Conservation (phyloP, 2,888 invertebrate genomes). For the Hemaris fuciformis region DNA sequence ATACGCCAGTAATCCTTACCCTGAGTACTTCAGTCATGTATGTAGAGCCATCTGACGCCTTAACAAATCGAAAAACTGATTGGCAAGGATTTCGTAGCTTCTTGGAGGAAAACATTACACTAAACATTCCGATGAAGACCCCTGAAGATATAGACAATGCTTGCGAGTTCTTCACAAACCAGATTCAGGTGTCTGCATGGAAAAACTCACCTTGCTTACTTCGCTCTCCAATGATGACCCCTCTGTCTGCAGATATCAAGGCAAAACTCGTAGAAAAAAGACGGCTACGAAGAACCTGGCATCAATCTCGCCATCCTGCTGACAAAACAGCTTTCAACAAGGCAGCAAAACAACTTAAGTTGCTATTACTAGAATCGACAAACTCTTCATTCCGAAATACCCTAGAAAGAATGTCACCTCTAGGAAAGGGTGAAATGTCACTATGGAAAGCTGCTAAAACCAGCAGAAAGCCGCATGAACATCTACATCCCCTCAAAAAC, state of each 20-base stretch:
- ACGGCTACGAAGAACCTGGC: slow-evolving; percentile 23
- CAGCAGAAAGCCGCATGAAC: too few species aligned
- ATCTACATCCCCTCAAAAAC: neutral
- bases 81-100: slow-evolving; percentile 20
- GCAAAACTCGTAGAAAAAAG: slow-evolving; percentile 15
- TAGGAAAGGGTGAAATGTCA: neutral
- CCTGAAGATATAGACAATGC: slow-evolving; percentile 16
- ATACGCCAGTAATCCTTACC: neutral
- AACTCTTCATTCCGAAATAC: neutral
- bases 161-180: slow-evolving; percentile 4
- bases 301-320: neutral
- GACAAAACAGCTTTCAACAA: slow-evolving; percentile 5
- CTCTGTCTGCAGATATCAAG: slow-evolving; percentile 7
- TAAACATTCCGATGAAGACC: slow-evolving; percentile 18
- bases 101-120: slow-evolving; percentile 5
- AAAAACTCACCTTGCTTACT: neutral
- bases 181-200: slow-evolving; percentile 20
- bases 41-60: neutral
- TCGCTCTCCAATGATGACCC: neutral
- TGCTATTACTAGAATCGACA: too few species aligned
- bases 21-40: neutral
- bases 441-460: neutral
- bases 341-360: neutral
- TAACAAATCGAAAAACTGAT: slow-evolving; percentile 20
- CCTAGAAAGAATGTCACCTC: neutral